Conservation (phyloP, 2,888 invertebrate species). For the Ceratothoa steindachneri region DNA sequence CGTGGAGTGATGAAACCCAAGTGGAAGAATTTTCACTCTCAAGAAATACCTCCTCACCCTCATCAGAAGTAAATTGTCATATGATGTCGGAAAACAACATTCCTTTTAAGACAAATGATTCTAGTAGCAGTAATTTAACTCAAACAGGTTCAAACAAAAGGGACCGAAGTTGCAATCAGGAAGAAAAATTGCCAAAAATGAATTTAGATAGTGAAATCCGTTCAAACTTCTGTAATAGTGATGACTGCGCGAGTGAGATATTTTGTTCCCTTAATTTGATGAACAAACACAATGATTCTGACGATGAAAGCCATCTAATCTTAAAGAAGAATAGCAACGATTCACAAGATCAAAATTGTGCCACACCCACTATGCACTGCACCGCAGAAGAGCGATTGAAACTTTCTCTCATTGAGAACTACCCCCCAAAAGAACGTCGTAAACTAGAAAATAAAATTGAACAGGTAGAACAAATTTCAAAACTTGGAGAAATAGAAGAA, state of each 20-base stretch:
- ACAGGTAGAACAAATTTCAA: too few species aligned
- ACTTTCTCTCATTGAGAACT: conserved; percentile 44
- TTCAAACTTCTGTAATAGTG: neutral
- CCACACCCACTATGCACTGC: neutral
- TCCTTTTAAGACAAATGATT: too few species aligned
- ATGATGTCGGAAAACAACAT: neutral
- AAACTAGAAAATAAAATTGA: conserved; percentile 15
- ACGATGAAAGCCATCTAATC: neutral
- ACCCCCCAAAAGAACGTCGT: conserved; percentile 36
- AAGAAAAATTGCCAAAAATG: neutral
- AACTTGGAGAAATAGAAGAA: too few species aligned
- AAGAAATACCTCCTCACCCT: neutral
- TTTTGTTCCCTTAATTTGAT: neutral
- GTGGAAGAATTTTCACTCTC: neutral
- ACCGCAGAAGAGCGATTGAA: conserved; percentile 9
- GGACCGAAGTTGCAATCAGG: neutral
- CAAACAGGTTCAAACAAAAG: conserved; percentile 1
- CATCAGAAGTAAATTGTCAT: neutral
- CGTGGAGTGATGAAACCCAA: conserved; percentile 4
- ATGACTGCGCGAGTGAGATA: neutral
- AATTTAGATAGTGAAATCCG: neutral
- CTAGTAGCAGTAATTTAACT: neutral
- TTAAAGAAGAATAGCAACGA: conserved; percentile 2
- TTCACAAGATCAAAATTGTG: neutral
- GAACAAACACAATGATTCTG: conserved; percentile 2